Evolutionary conservation across 92 coral and sea anemone genomes (phyloP).

Genomic region (Ricordea florida): DNA sequence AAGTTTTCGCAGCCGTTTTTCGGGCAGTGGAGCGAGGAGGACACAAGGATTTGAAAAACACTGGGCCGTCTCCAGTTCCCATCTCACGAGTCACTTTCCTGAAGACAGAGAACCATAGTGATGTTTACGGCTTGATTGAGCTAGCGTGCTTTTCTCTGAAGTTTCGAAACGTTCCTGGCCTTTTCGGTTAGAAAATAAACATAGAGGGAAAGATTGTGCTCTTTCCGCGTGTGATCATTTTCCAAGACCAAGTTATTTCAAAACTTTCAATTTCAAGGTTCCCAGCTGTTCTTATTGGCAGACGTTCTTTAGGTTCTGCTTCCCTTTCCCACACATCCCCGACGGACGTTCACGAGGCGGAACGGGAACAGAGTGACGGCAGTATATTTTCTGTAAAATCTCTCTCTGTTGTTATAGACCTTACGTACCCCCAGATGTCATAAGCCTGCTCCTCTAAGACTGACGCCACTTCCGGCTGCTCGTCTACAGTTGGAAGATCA

Average conservation of each 20-base stretch:
- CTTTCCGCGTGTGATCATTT: too few species aligned
- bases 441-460: not conserved
- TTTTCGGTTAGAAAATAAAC: too few species aligned
- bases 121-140: too few species aligned
- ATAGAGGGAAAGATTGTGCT: too few species aligned
- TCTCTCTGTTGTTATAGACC: not conserved
- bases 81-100: conserved; percentile 47
- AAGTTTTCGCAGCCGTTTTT: conserved; percentile 49
- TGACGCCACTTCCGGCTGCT: not conserved
- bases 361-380: not conserved
- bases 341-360: not conserved
- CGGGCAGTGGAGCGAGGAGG: conserved; percentile 31
- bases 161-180: not conserved
- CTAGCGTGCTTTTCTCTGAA: too few species aligned
- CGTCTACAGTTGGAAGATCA: conserved; percentile 10
- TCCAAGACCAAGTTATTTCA: too few species aligned
- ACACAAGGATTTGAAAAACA: conserved; percentile 1
- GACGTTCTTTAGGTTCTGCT: too few species aligned
- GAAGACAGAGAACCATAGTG: not conserved
- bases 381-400: not conserved
- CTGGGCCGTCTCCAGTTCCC: conserved; percentile 5
- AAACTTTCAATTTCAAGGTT: too few species aligned
- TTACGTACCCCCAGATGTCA: conserved; percentile 17
- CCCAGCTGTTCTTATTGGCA: too few species aligned
- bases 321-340: too few species aligned